Base-by-base conservation (phyloP, 2,797 vertebrate genomes). In the Propithecus perrieri region DNA sequence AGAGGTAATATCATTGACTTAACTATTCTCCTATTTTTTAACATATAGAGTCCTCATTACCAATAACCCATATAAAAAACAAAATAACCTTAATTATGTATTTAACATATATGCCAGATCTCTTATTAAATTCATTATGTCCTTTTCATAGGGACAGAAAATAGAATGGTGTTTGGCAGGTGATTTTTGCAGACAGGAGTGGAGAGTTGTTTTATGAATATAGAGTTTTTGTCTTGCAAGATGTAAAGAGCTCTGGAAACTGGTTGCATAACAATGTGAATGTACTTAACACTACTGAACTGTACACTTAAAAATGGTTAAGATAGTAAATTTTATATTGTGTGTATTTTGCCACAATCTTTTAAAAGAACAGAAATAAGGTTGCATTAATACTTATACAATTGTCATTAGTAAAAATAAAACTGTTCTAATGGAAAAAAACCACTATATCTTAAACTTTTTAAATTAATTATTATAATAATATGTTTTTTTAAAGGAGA, bases 291-390 rank as follows among this genome's bases (percentile, higher is more conserved):
- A 24, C 18, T 13, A 33, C 59, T 65, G 24, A 91, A 48, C 5
- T 33, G 11, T 9, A 11, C 20, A 35, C 53, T 57, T 75, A 33
- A 80, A 86, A 35, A 46, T 1, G 57, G 26, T 7, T 18, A 75
- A 28, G 15, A 7, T 3, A 13, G 26, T n/a, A 48, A 72, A 35
- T 22, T 87, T 28, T 26, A 30, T 55, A 13, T 28, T 48, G n/a
- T 74, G 7, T 61, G 28, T 10, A 65, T 59, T 86, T 93, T 50
- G 55, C 38, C 38, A 61, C 5, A 26, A 2, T 74, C 53, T 50
- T 81, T 30, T 41, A n/a, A 92, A 63, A n/a, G 22, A 89, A 55
- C 0, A 87, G 28, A 71, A 90, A 43, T n/a, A 84, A 67, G n/a
- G 83, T 76, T 43, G 3, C 20, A 61, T 38, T n/a, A 41, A 33